A percentile compares a stretch with the other conserved stretches of the same genome.
These are phyloP conservation scores for Tuta absoluta DNA, from an alignment of 2,888 invertebrate genomes.

Conservation along the genomic window DNA sequence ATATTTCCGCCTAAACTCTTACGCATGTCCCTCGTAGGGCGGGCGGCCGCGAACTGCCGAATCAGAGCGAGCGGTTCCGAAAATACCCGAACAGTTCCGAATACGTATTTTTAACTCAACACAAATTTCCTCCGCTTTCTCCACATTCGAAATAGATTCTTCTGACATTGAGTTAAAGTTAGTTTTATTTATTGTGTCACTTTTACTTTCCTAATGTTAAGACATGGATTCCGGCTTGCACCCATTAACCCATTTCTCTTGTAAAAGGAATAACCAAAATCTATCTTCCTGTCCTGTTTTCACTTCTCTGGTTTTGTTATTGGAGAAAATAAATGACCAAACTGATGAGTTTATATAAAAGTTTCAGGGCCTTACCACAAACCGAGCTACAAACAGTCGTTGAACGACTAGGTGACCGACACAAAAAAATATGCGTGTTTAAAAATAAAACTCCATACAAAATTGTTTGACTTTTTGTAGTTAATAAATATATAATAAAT, in stretches of 20 bases:
- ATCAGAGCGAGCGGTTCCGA: slow-evolving; percentile 48
- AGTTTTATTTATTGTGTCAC: slow-evolving; percentile 29
- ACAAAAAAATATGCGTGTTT: no score
- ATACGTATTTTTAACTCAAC: slow-evolving; percentile 71
- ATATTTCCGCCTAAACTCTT: slow-evolving; percentile 53
- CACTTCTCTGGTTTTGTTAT: not conserved
- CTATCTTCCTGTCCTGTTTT: slow-evolving; percentile 19
- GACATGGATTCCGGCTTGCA: slow-evolving; percentile 55
- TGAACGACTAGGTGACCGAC: no score
- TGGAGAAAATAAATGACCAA: not conserved
- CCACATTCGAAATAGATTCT: slow-evolving; percentile 33
- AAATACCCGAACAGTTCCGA: slow-evolving; percentile 64
- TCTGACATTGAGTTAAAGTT: slow-evolving; percentile 29
- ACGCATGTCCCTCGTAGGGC: slow-evolving; percentile 69
- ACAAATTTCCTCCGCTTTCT: slow-evolving; percentile 40
- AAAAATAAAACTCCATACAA: no score
- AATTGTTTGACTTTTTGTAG: no score
- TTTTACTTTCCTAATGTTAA: slow-evolving; percentile 60
- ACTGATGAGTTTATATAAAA: no score
- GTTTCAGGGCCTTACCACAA: no score
- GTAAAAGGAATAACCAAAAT: slow-evolving; percentile 48
- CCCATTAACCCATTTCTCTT: slow-evolving; percentile 73
- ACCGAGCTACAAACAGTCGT: no score
- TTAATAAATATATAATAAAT: no score
- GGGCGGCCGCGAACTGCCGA: slow-evolving; percentile 65